These are phyloP conservation scores for Lycia hirtaria DNA, from an alignment of 2,888 invertebrate genomes.

Conservation along the genomic window DNA sequence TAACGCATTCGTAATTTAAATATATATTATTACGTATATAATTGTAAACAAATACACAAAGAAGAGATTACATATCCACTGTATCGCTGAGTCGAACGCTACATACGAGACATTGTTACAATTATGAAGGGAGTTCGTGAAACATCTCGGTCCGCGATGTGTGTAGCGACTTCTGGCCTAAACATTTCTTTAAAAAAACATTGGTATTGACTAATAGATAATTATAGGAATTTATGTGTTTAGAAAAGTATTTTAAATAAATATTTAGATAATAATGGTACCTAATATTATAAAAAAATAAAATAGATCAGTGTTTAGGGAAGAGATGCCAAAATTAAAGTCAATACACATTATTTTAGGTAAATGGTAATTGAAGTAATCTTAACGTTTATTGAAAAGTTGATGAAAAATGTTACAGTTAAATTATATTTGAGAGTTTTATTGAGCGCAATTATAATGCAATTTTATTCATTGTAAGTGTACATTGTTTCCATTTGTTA, in stretches of 20 bases:
- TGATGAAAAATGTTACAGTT: slow-evolving; percentile 83
- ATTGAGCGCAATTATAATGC: slow-evolving; percentile 83
- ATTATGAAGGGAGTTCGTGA: background rate
- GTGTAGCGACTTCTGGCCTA: slow-evolving; percentile 82
- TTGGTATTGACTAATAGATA: slow-evolving; percentile 83
- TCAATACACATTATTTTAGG: slow-evolving; percentile 88
- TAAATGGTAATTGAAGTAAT: slow-evolving; percentile 84
- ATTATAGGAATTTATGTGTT: slow-evolving; percentile 84
- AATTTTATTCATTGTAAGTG: slow-evolving; percentile 84
- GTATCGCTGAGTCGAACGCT: slow-evolving; percentile 73
- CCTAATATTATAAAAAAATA: slow-evolving; percentile 69
- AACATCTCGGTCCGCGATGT: slow-evolving; percentile 49
- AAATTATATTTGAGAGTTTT: slow-evolving; percentile 86
- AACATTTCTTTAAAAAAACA: slow-evolving; percentile 76
- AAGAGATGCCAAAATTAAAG: slow-evolving; percentile 88
- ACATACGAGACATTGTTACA: slow-evolving; percentile 56
- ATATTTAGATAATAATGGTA: slow-evolving; percentile 81
- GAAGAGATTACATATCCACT: slow-evolving; percentile 80
- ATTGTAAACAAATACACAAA: slow-evolving; percentile 65
- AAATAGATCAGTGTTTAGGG: slow-evolving; percentile 83
- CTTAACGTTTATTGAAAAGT: slow-evolving; percentile 84
- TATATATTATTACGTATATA: slow-evolving; percentile 56
- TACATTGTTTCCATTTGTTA: slow-evolving; percentile 84
- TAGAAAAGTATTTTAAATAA: slow-evolving; percentile 86
- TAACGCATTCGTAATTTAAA: slow-evolving; percentile 73